Percentiles rank a stretch among this genome's conserved stretches.
These are phyloP conservation scores for Momotus momota DNA, from an alignment of 2,797 vertebrate genomes.

Conservation along the genomic window DNA sequence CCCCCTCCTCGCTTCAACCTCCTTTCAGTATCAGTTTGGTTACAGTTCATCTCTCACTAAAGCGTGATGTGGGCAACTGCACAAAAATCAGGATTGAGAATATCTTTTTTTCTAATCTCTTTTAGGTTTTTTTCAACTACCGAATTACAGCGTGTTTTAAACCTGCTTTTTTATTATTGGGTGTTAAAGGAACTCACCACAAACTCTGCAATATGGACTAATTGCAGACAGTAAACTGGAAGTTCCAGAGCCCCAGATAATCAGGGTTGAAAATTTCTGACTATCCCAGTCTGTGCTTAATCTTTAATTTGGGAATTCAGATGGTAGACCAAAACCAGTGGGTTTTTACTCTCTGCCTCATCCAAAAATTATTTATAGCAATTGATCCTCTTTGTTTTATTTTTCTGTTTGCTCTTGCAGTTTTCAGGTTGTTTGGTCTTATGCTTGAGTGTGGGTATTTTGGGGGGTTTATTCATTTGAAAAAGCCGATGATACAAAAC, in stretches of 20 bases:
- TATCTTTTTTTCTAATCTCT: neutral
- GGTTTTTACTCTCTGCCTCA: neutral
- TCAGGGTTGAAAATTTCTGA: neutral
- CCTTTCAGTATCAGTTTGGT: no score
- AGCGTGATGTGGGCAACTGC: neutral
- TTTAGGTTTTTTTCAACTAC: neutral
- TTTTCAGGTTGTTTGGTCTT: neutral
- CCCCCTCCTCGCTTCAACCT: no score
- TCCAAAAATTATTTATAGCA: neutral
- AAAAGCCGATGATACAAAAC: neutral
- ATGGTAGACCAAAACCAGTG: neutral
- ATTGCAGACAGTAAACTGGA: neutral
- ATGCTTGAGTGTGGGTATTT: accelerated
- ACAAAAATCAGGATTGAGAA: neutral
- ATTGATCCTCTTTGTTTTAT: neutral
- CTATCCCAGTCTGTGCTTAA: neutral
- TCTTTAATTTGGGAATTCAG: neutral
- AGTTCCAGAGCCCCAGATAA: neutral
- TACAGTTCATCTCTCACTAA: neutral
- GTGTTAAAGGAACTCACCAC: neutral
- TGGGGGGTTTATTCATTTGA: neutral
- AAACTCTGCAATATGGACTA: neutral
- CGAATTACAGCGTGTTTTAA: neutral
- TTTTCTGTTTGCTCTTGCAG: neutral
- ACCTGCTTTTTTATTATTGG: neutral